Percentiles rank a stretch among this genome's conserved stretches.
These are phyloP conservation scores for Bembecia ichneumoniformis DNA, from an alignment of 2,888 invertebrate genomes.

Conservation along the genomic window DNA sequence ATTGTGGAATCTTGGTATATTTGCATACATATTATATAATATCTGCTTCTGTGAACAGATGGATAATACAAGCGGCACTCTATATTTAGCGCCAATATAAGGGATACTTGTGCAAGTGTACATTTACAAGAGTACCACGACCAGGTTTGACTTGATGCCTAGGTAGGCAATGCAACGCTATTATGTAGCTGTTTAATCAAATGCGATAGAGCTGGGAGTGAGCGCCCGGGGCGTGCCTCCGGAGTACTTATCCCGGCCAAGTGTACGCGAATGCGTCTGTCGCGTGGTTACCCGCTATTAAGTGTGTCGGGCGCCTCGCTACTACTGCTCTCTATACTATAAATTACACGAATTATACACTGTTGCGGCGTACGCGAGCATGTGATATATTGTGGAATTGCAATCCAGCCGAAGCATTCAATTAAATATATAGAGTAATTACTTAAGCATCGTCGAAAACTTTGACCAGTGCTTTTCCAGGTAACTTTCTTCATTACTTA, in stretches of 20 bases:
- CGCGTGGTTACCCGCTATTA: conserved; percentile 68
- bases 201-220: conserved; percentile 19
- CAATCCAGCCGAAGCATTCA: conserved; percentile 22
- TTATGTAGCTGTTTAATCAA: conserved; percentile 41
- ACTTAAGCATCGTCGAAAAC: too few relatives aligned
- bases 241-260: conserved; percentile 8
- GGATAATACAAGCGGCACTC: background rate
- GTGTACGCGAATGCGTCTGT: conserved; percentile 39
- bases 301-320: conserved; percentile 43
- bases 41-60: background rate
- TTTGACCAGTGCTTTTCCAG: too few relatives aligned
- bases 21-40: too few relatives aligned
- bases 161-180: conserved; percentile 18
- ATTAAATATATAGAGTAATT: too few relatives aligned
- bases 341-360: conserved; percentile 70
- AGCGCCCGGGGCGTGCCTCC: conserved; percentile 20
- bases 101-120: background rate
- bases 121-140: background rate
- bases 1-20: too few relatives aligned
- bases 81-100: background rate
- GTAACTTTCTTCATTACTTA: too few relatives aligned
- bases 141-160: background rate
- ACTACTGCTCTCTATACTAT: conserved; percentile 53
- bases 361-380: conserved; percentile 44
- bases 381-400: conserved; percentile 66